Conservation (phyloP, 2,888 invertebrate species). For the Drosophila diplacantha region DNA sequence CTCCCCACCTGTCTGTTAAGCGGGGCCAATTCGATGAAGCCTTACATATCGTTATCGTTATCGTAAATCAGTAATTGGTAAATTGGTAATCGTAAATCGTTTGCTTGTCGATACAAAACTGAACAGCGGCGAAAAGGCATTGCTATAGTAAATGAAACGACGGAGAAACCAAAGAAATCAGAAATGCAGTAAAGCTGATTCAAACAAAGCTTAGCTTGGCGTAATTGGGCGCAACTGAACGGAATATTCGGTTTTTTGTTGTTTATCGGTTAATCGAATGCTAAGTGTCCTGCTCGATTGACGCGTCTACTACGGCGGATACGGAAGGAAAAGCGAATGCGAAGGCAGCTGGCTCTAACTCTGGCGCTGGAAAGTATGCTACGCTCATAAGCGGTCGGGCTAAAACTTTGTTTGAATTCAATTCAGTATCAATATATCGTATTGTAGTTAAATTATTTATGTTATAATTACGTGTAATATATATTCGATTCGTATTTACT, state of each 20-base stretch:
- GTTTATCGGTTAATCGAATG: conserved; percentile 11
- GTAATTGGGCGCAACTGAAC: conserved; percentile 37
- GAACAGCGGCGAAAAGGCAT: conserved; percentile 37
- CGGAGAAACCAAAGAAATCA: conserved; percentile 31
- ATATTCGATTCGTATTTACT: conserved; percentile 29
- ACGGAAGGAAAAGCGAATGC: conserved; percentile 47
- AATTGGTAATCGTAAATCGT: conserved; percentile 19
- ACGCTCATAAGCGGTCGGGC: conserved; percentile 36
- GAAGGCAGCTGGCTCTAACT: conserved; percentile 39
- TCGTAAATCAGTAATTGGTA: conserved; percentile 5
- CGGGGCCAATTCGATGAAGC: conserved; percentile 17
- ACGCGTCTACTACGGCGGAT: conserved; percentile 19
- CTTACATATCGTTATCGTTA: conserved; percentile 23
- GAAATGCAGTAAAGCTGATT: conserved; percentile 25
- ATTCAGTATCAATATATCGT: conserved; percentile 34
- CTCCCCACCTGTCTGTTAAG: conserved; percentile 22
- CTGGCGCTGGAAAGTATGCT: conserved; percentile 53
- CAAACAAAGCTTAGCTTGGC: conserved; percentile 30
- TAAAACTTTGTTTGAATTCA: conserved; percentile 42
- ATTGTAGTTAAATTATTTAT: conserved; percentile 29
- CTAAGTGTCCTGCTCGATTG: conserved; percentile 6
- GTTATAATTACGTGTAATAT: conserved; percentile 37
- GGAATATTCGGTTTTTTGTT: conserved; percentile 12
- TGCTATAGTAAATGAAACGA: conserved; percentile 34
- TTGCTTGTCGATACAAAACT: conserved; percentile 26